These are phyloP conservation scores for Coronaproctus castanopsis DNA, from an alignment of 2,888 invertebrate genomes.

Conservation along the genomic window DNA sequence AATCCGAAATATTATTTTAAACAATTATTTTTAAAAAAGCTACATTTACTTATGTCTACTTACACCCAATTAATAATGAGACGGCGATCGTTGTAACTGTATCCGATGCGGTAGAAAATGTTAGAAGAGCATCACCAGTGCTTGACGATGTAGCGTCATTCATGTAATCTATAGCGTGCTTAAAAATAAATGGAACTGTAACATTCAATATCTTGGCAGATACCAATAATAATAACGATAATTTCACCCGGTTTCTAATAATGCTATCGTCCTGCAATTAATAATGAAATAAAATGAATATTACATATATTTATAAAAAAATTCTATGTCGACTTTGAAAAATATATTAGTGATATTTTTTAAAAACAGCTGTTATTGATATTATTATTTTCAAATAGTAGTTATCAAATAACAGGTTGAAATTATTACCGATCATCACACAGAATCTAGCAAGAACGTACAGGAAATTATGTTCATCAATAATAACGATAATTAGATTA, in stretches of 20 bases:
- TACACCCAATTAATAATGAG: conserved; percentile 71
- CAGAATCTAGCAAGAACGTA: too few species aligned
- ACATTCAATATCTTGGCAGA: conserved; percentile 77
- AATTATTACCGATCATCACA: too few species aligned
- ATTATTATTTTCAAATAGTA: not conserved
- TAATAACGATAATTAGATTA: too few species aligned
- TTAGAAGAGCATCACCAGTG: conserved; percentile 36
- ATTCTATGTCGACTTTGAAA: too few species aligned
- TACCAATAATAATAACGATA: conserved; percentile 58
- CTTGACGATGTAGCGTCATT: conserved; percentile 36
- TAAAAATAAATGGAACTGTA: conserved; percentile 86
- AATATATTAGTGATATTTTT: too few species aligned
- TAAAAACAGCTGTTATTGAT: too few species aligned
- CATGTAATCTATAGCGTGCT: conserved; percentile 73
- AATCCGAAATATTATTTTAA: too few species aligned
- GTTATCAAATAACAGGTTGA: too few species aligned
- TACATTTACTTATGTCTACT: conserved; percentile 27
- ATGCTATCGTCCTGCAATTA: conserved; percentile 43
- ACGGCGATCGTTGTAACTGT: conserved; percentile 58
- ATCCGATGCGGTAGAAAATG: conserved; percentile 56
- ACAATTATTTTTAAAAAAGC: too few species aligned
- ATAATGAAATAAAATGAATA: not conserved
- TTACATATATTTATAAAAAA: too few species aligned
- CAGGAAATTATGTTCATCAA: too few species aligned
- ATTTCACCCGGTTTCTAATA: conserved; percentile 55